Base-by-base conservation (phyloP, 1,140 invertebrate genomes). In the Mizuhopecten yessoensis region DNA sequence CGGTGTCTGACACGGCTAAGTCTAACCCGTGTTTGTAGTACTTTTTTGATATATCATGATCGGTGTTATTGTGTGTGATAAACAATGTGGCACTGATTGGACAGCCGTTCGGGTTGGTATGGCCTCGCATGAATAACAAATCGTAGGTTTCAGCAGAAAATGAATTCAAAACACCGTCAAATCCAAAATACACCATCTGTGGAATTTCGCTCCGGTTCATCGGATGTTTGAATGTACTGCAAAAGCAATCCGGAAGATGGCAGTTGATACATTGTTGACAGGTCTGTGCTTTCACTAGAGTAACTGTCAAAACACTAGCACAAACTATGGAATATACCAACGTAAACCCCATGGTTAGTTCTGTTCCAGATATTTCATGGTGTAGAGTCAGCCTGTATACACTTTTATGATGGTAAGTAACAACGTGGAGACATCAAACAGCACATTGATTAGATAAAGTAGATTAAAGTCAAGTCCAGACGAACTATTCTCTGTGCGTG, bases 31-130 rank as follows among this genome's bases (percentile, higher is more conserved):
- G 98, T 45, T 98, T 97, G 95, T 99, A 98, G 92, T 99, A 98
- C 96, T 99, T 98, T 96, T 99, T 98, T 0, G 99, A 98, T 20
- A 99, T 98, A 0, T 98, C 99, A 96, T 99, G 99, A 96, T 99
- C 99, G 94, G 98, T 99, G 97, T 99, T 99, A 96, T 99, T 99
- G 97, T 99, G 99, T 0, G 99, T 99, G 17, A 99, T 97, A 97
- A 99, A 99, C 97, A 98, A 99, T 33, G 99, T 99, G 87, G 98
- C 98, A 97, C 99, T 99, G 96, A 99, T 99, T 94, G 99, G 98
- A 96, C 99, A 99, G 57, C 99, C 98, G 95, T 99, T 99, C 45
- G 99, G 99, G 96, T 99, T 99, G 97, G 94, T 97, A 97, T 94
- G 17, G 1, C 29, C 97, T 3, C 97, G 33, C 97, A 96, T 96